Evolutionary conservation across 1,140 invertebrate species (phyloP).

Genomic region (Atta texana): DNA sequence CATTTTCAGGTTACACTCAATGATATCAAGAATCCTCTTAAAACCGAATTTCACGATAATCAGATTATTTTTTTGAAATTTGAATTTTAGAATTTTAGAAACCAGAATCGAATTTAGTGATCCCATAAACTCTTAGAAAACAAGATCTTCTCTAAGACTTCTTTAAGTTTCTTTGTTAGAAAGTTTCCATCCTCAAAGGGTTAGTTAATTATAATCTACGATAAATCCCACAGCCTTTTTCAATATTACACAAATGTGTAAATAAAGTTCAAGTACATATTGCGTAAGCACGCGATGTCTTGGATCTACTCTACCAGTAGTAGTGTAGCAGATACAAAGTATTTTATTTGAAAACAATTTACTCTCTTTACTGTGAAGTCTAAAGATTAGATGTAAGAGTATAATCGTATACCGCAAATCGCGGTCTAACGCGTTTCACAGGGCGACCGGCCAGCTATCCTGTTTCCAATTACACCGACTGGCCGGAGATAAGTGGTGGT

Average conservation of each 20-base stretch:
- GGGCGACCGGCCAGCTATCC: conserved; percentile 63
- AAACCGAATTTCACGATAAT: too few relatives aligned
- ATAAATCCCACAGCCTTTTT: neutral
- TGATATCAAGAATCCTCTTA: too few relatives aligned
- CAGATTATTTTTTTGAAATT: too few relatives aligned
- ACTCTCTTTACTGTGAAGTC: neutral
- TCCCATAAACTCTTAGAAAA: too few relatives aligned
- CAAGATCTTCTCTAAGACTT: too few relatives aligned
- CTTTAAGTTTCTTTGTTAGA: too few relatives aligned
- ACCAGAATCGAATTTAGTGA: too few relatives aligned
- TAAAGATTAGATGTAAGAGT: neutral
- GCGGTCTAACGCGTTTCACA: conserved; percentile 45
- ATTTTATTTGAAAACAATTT: neutral
- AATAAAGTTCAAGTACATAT: neutral
- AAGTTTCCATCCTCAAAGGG: too few relatives aligned
- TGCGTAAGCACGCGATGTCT: neutral
- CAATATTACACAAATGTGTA: too few relatives aligned
- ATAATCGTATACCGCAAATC: conserved; percentile 60
- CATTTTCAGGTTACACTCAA: too few relatives aligned
- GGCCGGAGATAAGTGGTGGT: conserved; percentile 80
- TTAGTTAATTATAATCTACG: neutral
- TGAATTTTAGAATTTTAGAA: too few relatives aligned
- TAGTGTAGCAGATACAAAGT: neutral
- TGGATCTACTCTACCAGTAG: neutral
- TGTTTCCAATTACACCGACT: conserved; percentile 80